phyloP scores from a whole-genome alignment of 2,113 vertebrate species.

The Scomber japonicus region DNA sequence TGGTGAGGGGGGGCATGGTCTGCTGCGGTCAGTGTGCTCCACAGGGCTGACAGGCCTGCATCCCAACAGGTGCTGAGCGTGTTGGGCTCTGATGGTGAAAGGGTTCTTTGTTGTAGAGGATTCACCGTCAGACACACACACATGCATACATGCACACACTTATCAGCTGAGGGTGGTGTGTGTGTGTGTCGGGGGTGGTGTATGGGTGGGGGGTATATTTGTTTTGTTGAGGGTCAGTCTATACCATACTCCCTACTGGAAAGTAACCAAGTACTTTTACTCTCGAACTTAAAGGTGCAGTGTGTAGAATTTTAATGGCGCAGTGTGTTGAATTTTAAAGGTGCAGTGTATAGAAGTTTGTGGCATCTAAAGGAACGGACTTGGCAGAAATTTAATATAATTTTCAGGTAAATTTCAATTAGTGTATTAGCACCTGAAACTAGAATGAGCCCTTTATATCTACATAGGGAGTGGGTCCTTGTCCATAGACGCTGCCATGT shows the following conservation, averaged over 20 bases:
- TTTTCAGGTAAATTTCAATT: too few relatives aligned
- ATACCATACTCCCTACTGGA: not conserved
- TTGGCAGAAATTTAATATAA: too few relatives aligned
- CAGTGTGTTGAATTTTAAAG: too few relatives aligned
- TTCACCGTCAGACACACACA: conserved; percentile 44
- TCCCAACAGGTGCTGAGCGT: conserved; percentile 79
- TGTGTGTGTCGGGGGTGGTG: not conserved
- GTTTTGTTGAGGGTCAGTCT: conserved; percentile 18
- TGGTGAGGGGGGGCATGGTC: not conserved
- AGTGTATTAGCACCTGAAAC: too few relatives aligned
- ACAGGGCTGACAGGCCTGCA: conserved; percentile 51
- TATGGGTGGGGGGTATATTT: conserved; percentile 25
- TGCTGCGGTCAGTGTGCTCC: conserved; percentile 55
- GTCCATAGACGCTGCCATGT: too few relatives aligned
- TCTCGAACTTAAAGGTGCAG: too few relatives aligned
- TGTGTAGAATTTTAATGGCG: too few relatives aligned
- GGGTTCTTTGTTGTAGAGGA: conserved; percentile 79
- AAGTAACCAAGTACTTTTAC: too few relatives aligned
- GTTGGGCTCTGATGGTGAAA: conserved; percentile 75
- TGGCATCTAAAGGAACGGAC: too few relatives aligned
- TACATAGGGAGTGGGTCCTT: too few relatives aligned
- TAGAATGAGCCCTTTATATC: too few relatives aligned
- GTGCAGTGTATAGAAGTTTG: too few relatives aligned
- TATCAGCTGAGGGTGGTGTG: conserved; percentile 65
- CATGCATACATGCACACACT: conserved; percentile 26